Percentiles rank a stretch among this genome's conserved stretches.
phyloP scores from a whole-genome alignment of 2,888 invertebrate genomes.

The Pseudococcus viburni region DNA sequence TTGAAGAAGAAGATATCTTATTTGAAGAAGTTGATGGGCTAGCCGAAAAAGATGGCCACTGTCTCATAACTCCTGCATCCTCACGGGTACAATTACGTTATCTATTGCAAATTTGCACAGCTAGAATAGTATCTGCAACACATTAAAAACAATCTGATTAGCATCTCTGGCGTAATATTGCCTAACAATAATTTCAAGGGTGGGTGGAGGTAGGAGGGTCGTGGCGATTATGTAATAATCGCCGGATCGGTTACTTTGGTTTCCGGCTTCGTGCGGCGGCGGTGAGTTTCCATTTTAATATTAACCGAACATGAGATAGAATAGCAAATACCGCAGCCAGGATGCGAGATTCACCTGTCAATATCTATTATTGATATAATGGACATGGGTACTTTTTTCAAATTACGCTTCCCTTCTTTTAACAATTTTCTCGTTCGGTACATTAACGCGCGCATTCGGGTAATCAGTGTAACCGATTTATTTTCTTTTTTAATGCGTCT shows the following conservation, averaged over 20 bases:
- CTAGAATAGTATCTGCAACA: conserved; percentile 52
- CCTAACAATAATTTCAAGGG: neutral
- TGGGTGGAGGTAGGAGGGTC: neutral
- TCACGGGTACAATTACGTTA: conserved; percentile 67
- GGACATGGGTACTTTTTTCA: conserved; percentile 52
- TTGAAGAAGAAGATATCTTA: conserved; percentile 59
- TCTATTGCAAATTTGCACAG: conserved; percentile 50
- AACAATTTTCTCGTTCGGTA: conserved; percentile 55
- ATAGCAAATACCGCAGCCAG: neutral
- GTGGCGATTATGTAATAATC: conserved; percentile 31
- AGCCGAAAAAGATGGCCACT: conserved; percentile 68
- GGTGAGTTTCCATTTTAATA: conserved; percentile 8
- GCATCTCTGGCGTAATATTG: neutral
- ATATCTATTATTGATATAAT: conserved; percentile 57
- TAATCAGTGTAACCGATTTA: conserved; percentile 56
- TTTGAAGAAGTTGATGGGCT: conserved; percentile 60
- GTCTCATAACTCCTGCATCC: conserved; percentile 70
- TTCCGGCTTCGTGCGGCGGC: neutral
- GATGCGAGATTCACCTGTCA: conserved; percentile 30
- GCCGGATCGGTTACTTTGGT: neutral
- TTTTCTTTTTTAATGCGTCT: conserved; percentile 44
- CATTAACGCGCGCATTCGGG: conserved; percentile 41
- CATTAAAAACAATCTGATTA: conserved; percentile 27
- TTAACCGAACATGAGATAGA: neutral
- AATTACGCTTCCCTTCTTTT: conserved; percentile 48